phyloP scores from a whole-genome alignment of 37 sponge, comb jelly and placozoan genomes.

The Spongilla lacustris region DNA sequence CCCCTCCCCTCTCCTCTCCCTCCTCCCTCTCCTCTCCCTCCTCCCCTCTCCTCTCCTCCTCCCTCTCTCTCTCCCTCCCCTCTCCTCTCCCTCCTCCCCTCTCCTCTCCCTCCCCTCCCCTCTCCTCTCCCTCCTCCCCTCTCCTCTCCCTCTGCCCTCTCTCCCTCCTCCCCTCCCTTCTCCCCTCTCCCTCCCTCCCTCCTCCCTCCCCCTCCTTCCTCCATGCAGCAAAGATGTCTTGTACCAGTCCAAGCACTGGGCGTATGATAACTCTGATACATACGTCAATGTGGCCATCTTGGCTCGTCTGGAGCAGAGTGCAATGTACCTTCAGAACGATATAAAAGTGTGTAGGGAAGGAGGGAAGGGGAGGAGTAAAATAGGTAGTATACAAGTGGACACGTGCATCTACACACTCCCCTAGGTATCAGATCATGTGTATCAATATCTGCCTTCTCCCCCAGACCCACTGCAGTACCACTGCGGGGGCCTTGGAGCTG shows the following conservation, averaged over 20 bases:
- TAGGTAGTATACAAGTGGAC: too few species aligned
- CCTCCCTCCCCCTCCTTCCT: neutral
- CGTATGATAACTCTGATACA: neutral
- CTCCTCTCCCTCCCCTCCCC: neutral
- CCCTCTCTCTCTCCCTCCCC: neutral
- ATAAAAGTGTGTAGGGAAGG: constrained; percentile 49
- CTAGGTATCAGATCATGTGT: too few species aligned
- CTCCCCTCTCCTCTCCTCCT: neutral
- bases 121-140: neutral
- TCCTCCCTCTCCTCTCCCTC: neutral
- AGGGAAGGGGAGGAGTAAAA: neutral
- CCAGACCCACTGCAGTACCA: constrained; percentile 19
- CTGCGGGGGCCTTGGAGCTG: constrained; percentile 10
- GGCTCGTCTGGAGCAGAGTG: constrained; percentile 10
- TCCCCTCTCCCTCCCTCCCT: neutral
- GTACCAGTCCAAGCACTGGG: constrained; percentile 4
- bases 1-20: too few species aligned
- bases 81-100: constrained; percentile 3
- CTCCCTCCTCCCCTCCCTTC: neutral
- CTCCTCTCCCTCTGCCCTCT: neutral
- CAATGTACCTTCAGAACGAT: constrained; percentile 43
- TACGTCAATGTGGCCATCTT: constrained; percentile 41
- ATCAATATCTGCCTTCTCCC: neutral
- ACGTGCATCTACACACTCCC: too few species aligned
- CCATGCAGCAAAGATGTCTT: too few species aligned